These are phyloP conservation scores for Nibea albiflora DNA, from an alignment of 2,113 vertebrate genomes.

Conservation along the genomic window DNA sequence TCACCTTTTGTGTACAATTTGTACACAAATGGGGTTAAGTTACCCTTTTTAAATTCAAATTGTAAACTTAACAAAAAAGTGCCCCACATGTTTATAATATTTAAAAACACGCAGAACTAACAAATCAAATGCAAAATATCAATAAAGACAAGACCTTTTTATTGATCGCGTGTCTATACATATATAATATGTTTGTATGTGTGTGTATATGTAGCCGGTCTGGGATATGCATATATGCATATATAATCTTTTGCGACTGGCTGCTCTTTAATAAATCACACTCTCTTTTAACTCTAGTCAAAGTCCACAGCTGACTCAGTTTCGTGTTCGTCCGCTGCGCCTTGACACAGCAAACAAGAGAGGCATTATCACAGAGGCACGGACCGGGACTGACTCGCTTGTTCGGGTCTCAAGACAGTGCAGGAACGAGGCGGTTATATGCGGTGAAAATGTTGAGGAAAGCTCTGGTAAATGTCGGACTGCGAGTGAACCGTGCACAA, in stretches of 20 bases:
- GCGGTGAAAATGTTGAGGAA: slow-evolving; percentile 64
- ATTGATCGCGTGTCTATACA: too few species aligned
- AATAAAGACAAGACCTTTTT: too few species aligned
- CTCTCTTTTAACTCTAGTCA: neutral
- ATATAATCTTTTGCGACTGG: too few species aligned
- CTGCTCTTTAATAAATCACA: neutral
- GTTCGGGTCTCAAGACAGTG: neutral
- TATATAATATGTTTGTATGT: too few species aligned
- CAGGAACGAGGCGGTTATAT: neutral
- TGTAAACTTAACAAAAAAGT: neutral
- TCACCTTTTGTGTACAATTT: neutral
- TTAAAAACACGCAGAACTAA: neutral
- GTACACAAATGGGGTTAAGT: neutral
- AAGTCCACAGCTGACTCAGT: slow-evolving; percentile 17
- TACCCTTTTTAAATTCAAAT: neutral
- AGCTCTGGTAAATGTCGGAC: slow-evolving; percentile 3
- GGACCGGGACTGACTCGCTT: neutral
- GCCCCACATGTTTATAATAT: neutral
- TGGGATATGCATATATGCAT: too few species aligned
- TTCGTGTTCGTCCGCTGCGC: neutral
- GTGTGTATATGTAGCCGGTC: too few species aligned
- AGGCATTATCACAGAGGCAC: neutral
- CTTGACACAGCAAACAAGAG: neutral
- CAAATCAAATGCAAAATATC: too few species aligned
- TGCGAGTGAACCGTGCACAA: slow-evolving; percentile 7